These are phyloP conservation scores for Hydrochoerus hydrochaeris DNA, from an alignment of 2,113 vertebrate genomes.

Conservation along the genomic window DNA sequence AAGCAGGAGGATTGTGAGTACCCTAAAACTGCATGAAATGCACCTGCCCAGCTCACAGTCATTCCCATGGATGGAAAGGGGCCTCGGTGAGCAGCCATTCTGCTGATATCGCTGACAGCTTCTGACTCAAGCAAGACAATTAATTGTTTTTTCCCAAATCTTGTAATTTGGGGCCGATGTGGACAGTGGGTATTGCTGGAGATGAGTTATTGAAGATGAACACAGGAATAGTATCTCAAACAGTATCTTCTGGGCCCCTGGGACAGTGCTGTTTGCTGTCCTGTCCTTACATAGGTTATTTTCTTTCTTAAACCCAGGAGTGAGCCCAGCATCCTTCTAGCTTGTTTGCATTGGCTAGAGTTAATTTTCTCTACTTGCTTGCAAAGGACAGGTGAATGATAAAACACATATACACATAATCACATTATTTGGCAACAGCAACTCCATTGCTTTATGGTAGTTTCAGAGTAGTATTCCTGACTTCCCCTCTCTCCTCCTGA, in stretches of 20 bases:
- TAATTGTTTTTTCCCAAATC: neutral
- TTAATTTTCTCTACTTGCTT: neutral
- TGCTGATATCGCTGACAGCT: neutral
- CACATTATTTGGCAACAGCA: neutral
- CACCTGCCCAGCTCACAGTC: neutral
- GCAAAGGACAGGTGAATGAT: neutral
- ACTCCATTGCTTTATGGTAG: neutral
- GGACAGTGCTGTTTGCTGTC: neutral
- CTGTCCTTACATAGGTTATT: neutral
- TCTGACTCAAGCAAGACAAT: neutral
- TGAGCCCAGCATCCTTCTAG: neutral
- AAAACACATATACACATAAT: no score
- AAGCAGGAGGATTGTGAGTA: neutral
- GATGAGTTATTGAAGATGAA: neutral
- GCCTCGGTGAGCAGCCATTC: neutral
- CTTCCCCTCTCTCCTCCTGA: neutral
- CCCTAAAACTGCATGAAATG: neutral
- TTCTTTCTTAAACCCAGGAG: neutral
- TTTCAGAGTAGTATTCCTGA: neutral
- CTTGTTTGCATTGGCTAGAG: neutral
- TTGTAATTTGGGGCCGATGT: neutral
- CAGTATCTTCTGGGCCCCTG: neutral
- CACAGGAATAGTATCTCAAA: neutral
- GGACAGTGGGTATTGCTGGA: neutral
- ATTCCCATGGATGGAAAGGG: neutral